A percentile compares a stretch with the other conserved stretches of the same genome.
Conservation (phyloP, 1,140 invertebrate genomes). For the Euura lappo region DNA sequence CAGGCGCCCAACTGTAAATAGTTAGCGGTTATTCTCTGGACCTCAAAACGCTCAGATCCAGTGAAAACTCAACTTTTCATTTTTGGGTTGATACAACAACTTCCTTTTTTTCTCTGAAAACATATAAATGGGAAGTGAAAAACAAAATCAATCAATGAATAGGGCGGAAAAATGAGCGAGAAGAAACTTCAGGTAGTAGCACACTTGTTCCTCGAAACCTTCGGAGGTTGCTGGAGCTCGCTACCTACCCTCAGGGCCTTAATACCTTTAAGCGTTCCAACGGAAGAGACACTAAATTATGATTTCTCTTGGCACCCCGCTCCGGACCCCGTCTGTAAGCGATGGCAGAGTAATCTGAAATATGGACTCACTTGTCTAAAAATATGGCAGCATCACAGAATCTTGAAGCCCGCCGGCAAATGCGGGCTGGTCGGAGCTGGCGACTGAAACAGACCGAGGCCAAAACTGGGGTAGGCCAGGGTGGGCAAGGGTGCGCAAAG, state of each 20-base stretch:
- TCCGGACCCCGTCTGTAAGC: neutral
- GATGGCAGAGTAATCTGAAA: slow-evolving; percentile 22
- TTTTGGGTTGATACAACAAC: no score
- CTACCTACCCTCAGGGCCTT: neutral
- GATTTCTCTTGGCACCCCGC: neutral
- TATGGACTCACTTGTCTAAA: slow-evolving; percentile 30
- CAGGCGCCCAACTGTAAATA: no score
- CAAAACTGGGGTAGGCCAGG: slow-evolving; percentile 10
- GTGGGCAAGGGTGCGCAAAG: slow-evolving; percentile 9
- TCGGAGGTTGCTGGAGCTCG: no score
- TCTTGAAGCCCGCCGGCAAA: slow-evolving; percentile 1
- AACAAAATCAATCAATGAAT: no score
- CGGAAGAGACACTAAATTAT: neutral
- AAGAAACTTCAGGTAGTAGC: no score
- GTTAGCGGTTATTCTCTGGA: no score
- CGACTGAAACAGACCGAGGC: slow-evolving; percentile 2
- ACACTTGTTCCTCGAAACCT: neutral
- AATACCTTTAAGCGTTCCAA: neutral
- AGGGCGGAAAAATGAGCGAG: no score
- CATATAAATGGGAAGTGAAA: no score
- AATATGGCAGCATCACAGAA: slow-evolving; percentile 24
- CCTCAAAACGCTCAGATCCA: no score
- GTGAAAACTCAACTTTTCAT: no score
- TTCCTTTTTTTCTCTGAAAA: no score
- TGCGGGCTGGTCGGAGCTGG: neutral